Evolutionary conservation across 1,140 invertebrate genomes (phyloP).

Genomic region (Maconellicoccus hirsutus): DNA sequence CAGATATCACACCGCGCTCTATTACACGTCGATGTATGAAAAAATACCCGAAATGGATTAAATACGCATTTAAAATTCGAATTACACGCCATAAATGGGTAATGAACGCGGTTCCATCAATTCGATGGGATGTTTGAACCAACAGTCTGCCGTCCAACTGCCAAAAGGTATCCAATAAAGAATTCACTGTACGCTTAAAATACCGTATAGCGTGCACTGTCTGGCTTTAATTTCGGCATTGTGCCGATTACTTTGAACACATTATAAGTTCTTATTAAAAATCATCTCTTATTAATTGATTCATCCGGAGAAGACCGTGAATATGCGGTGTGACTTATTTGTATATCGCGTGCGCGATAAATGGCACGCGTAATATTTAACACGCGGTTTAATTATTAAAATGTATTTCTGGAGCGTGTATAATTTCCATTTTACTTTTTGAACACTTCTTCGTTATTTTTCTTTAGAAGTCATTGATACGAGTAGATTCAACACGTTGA

Average conservation of each 20-base stretch:
- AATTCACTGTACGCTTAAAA: not conserved
- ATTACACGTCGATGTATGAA: too few species aligned
- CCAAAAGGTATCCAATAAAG: constrained; percentile 4
- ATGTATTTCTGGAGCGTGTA: not conserved
- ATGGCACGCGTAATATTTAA: not conserved
- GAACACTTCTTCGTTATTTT: not conserved
- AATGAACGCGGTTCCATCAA: not conserved
- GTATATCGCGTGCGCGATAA: not conserved
- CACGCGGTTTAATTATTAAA: not conserved
- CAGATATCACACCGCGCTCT: too few species aligned
- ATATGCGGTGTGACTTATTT: not conserved
- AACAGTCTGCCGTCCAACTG: not conserved
- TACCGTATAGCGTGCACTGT: not conserved
- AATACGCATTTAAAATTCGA: not conserved
- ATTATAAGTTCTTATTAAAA: not conserved
- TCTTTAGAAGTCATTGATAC: too few species aligned
- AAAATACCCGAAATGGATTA: constrained; percentile 3
- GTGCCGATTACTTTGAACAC: not conserved
- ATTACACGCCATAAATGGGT: constrained; percentile 3
- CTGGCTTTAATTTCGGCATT: not conserved
- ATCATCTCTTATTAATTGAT: not conserved
- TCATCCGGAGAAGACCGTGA: not conserved
- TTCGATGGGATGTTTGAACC: not conserved
- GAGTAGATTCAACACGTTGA: too few species aligned
- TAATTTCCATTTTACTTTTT: not conserved